phyloP scores from a whole-genome alignment of 2,113 vertebrate species.

The Carlito syrichta region DNA sequence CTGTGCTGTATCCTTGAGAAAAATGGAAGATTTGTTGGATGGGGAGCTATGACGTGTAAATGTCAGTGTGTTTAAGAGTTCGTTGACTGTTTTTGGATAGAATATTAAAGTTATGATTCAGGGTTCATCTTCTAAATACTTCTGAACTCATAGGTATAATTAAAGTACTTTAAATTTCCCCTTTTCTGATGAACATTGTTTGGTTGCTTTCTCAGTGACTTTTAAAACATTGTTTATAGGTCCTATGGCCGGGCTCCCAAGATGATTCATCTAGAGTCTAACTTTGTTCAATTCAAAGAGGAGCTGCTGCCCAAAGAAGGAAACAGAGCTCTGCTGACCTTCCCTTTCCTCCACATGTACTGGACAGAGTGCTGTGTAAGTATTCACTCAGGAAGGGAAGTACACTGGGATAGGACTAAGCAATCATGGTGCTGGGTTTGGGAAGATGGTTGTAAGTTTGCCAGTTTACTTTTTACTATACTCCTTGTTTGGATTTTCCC shows the following conservation, averaged over 20 bases:
- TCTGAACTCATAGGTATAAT: neutral
- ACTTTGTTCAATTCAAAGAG: conserved; percentile 99
- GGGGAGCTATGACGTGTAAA: neutral
- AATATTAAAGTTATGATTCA: neutral
- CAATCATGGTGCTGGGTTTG: too few species aligned
- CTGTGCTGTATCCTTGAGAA: neutral
- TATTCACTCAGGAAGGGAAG: conserved; percentile 27
- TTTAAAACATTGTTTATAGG: conserved; percentile 79
- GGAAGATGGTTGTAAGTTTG: neutral
- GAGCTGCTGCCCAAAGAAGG: conserved; percentile 97
- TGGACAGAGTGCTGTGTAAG: conserved; percentile 99
- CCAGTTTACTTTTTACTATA: fast-evolving
- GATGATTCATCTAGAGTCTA: conserved; percentile 99
- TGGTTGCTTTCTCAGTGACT: neutral
- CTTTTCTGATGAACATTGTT: neutral
- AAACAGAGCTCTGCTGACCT: conserved; percentile 97
- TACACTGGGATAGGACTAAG: fast-evolving
- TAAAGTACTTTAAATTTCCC: neutral
- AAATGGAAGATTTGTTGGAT: neutral
- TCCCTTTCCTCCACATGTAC: conserved; percentile 98
- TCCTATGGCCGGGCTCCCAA: conserved; percentile 97
- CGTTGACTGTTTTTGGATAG: neutral
- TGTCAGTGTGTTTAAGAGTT: neutral
- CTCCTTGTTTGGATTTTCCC: neutral
- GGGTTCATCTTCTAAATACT: neutral